Base-by-base conservation (phyloP, 2,888 invertebrate genomes). In the Linnaemya vulpina region DNA sequence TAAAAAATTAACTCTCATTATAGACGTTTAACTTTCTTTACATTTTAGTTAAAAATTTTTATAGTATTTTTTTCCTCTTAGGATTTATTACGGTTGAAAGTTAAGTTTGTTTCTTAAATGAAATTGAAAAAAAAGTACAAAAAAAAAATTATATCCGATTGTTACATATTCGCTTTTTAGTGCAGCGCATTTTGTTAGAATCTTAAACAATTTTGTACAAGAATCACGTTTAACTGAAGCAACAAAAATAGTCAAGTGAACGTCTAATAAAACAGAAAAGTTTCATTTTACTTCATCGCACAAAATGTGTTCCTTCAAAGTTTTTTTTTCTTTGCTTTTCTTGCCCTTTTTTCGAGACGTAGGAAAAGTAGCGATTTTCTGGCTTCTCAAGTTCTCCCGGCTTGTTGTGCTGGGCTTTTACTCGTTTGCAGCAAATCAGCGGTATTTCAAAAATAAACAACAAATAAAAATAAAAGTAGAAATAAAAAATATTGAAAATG, bases 201-300 rank as follows among this genome's bases (percentile, higher is more conserved):
- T 22, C 55, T n/a, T 71, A 60, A 78, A 77, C 62, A 73, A 84
- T 84, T n/a, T 84, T 77, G 84, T 65, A 77, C n/a, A 46, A 17
- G 62, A 74, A 81, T 74, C 84, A 84, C 84, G 84, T 84, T 81
- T 74, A 58, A 58, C 49, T 2, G 71, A 58, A 80, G 58, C 55
- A 60, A 15, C 65, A 58, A 51, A 71, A 71, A 63, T 13, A 9
- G 7, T 15, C 13, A 62, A 55, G 30, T 15, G 20, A 55, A 65
- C 49, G 53, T 71, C 58, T 53, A 73, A 67, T 80, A 65, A 55
- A 80, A 74, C n/a, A 46, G 53, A 73, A 71, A 77, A 81, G 10
- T 81, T 84, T 68, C 55, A 73, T 70, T 74, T 55, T 74, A 63
- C 84, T 84, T 71, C 73, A 76, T 79, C 65, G 76, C 80, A 76